A percentile compares a stretch with the other conserved stretches of the same genome.
Conservation (phyloP, 2,888 invertebrate species). For the Temnothorax unifasciatus region DNA sequence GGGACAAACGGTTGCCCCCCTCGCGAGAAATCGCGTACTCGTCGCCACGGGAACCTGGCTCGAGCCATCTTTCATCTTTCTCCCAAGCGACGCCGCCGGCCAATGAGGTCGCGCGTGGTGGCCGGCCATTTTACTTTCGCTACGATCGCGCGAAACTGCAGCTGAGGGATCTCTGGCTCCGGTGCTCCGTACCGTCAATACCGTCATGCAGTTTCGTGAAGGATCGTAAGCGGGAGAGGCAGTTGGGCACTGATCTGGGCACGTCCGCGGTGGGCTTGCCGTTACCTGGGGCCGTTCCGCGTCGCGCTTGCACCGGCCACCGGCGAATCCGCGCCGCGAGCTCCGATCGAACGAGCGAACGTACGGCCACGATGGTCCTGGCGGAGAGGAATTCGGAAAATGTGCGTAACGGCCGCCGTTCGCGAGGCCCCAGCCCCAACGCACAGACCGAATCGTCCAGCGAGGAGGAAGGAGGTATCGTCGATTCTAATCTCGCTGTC, state of each 20-base stretch:
- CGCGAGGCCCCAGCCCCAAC: constrained; percentile 96
- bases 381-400: constrained; percentile 95
- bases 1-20: not conserved
- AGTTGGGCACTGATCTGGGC: not conserved
- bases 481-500: constrained; percentile 74
- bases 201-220: constrained; percentile 18
- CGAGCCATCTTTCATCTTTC: constrained; percentile 5
- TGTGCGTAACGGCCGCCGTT: constrained; percentile 94
- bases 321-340: not conserved
- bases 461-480: constrained; percentile 93
- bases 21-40: not conserved
- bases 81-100: not conserved
- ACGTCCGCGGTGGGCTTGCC: not conserved
- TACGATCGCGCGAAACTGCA: constrained; percentile 82
- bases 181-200: constrained; percentile 50
- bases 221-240: not conserved
- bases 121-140: constrained; percentile 82
- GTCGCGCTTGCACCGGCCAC: not conserved
- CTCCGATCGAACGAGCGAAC: constrained; percentile 82
- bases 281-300: not conserved
- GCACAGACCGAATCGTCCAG: constrained; percentile 94
- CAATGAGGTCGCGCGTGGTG: constrained; percentile 28
- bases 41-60: not conserved
- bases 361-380: constrained; percentile 89
- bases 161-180: constrained; percentile 25